Evolutionary conservation across 1,140 invertebrate genomes (phyloP), one percentile per base, ranked within the genome.

Genomic region (Drosophila bipectinata): DNA sequence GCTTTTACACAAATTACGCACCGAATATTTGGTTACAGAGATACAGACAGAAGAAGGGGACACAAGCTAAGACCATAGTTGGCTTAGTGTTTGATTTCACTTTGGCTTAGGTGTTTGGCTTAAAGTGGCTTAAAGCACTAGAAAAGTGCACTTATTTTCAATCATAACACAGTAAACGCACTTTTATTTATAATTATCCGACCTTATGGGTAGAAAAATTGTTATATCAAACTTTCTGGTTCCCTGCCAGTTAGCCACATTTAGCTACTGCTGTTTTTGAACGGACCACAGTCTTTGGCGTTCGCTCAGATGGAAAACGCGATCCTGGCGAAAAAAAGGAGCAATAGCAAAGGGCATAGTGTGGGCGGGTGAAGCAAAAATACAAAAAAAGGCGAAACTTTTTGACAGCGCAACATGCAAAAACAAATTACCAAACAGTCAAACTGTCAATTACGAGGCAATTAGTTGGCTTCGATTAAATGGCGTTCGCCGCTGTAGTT

Each of bases 1-100:
- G 77, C 87, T 85, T 88, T 90, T 84, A 84, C 85, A 90, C 84
- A 79, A 88, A 90, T 90, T 88, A 79, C 76, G 63, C 48, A 15
- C 62, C 59, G 67, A 66, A 77, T 84, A 80, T 84, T 77, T 62
- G 52, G 49, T 77, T 66, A 66, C 81, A 51, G 30, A 24, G 32
- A 32, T n/a, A 26, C 15, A n/a, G n/a, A n/a, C n/a, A n/a, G n/a
- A n/a, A 48, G 34, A 1, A 6, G 18, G 49, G 34, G 18, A 7
- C 14, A 44, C 10, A n/a, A 37, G 34, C 34, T 10, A 8, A 32
- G 32, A 32, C 32, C 34, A 37, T 37, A 10, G 39, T 41, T 41
- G 6, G 15, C 9, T 10, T 26, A 21, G 63, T 8, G 47, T 64
- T 58, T 30, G 28, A 41, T 64, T 52, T 64, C 47, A 45, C 18